Base-by-base conservation (phyloP, 2,888 invertebrate genomes). In the Phania funesta region DNA sequence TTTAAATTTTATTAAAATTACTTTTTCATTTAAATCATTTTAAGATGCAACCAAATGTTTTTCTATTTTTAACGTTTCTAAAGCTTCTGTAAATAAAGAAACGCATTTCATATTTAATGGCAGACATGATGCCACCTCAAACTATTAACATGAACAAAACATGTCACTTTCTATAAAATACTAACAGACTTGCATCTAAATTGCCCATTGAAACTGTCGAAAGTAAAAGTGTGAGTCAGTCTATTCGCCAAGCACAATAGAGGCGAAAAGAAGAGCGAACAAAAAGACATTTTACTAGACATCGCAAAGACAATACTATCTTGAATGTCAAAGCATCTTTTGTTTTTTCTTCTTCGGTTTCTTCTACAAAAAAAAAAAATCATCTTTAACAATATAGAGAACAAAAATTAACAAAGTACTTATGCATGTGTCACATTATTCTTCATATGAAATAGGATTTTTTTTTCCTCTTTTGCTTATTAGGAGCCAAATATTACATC, bases 371-470 rank as follows among this genome's bases (percentile, higher is more conserved):
- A 67, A 64, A 62, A 60, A 54, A 70, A n/a, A n/a, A n/a, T n/a
- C 26, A 78, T 56, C 58, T 58, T n/a, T 24, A 65, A 65, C 64
- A 78, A 78, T 50, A 65, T 60, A 64, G 67, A 60, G 26, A 62
- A 71, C 18, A 73, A 29, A 83, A 68, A 76, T 79, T 84, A 82
- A 82, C 75, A 73, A 82, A 83, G 83, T 81, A 87, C 88, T 88
- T 88, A 86, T 88, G 87, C 89, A 89, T 88, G 88, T 88, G 88
- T 89, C 88, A 87, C 85, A 85, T 87, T 84, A 70, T 73, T 52
- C 32, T 50, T 50, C 58, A 60, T 52, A 76, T 68, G 71, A 65
- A 50, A 48, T 22, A 56, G 18, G 64, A 3, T 46, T 35, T 50
- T 50, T 48, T 35, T 24, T 16, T 38, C 18, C 48, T 29, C 67